Percentiles rank a stretch among this genome's conserved stretches.
phyloP scores from a whole-genome alignment of 35 echinoderm and acorn worm genomes.

The Lytechinus variegatus region DNA sequence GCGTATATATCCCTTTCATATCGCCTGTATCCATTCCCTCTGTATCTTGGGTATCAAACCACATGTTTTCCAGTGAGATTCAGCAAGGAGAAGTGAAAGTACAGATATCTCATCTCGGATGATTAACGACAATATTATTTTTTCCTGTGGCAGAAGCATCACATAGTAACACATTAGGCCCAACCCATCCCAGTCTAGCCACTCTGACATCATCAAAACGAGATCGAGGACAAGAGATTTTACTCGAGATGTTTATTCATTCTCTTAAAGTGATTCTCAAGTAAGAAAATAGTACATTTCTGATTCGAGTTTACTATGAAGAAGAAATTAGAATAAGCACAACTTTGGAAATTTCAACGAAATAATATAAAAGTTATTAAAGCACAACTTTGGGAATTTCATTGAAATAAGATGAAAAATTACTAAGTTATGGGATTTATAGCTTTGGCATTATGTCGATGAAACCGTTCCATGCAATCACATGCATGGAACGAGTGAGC shows the following conservation, averaged over 20 bases:
- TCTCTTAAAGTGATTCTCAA: too few relatives aligned
- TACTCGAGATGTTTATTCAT: neutral
- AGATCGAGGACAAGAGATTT: neutral
- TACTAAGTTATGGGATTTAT: too few relatives aligned
- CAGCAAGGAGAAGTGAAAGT: neutral
- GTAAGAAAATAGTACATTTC: too few relatives aligned
- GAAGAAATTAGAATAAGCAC: too few relatives aligned
- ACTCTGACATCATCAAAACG: neutral
- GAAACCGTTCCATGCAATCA: too few relatives aligned
- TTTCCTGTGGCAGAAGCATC: neutral
- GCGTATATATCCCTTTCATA: neutral
- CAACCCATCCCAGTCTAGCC: conserved; percentile 6
- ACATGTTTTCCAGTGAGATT: neutral
- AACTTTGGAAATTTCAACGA: too few relatives aligned
- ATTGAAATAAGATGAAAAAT: too few relatives aligned
- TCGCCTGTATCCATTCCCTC: neutral
- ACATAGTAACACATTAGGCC: neutral
- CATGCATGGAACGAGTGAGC: too few relatives aligned
- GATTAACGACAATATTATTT: neutral
- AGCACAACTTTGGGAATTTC: too few relatives aligned
- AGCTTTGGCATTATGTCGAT: too few relatives aligned
- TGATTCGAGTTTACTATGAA: too few relatives aligned
- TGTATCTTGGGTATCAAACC: neutral
- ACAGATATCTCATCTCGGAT: neutral
- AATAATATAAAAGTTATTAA: too few relatives aligned